Percentiles rank a stretch among this genome's conserved stretches.
Conservation (phyloP, 2,113 vertebrate species). For the Megaptera novaeangliae region DNA sequence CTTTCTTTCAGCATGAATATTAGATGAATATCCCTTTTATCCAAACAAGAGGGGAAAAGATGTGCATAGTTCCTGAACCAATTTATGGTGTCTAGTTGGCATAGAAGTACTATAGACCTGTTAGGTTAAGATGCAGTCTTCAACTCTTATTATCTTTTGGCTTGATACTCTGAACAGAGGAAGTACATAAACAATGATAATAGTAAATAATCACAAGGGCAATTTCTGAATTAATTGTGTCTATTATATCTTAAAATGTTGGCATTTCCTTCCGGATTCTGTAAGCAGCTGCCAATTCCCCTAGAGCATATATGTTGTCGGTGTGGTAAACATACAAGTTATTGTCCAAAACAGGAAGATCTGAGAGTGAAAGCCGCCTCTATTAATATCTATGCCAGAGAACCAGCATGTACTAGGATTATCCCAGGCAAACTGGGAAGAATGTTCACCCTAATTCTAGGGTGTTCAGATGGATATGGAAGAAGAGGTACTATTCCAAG, state of each 20-base stretch:
- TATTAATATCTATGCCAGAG: neutral
- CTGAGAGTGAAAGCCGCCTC: neutral
- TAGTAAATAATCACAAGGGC: neutral
- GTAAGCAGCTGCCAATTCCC: neutral
- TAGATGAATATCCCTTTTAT: neutral
- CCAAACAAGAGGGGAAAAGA: neutral
- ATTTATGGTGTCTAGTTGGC: neutral
- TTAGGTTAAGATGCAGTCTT: neutral
- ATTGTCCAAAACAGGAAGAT: neutral
- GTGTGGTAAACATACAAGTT: neutral
- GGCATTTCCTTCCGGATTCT: neutral
- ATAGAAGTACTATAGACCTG: neutral
- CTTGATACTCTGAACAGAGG: neutral
- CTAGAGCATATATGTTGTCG: neutral
- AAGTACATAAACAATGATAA: neutral
- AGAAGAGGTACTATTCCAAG: neutral
- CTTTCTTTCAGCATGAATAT: neutral
- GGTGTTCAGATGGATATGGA: neutral
- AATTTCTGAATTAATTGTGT: neutral
- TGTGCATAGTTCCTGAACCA: neutral
- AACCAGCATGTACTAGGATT: neutral
- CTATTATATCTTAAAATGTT: neutral
- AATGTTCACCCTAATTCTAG: neutral
- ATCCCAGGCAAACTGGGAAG: neutral
- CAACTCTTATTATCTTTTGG: neutral